phyloP scores from a whole-genome alignment of 2,888 invertebrate species.

The Amblyteles armatorius region DNA sequence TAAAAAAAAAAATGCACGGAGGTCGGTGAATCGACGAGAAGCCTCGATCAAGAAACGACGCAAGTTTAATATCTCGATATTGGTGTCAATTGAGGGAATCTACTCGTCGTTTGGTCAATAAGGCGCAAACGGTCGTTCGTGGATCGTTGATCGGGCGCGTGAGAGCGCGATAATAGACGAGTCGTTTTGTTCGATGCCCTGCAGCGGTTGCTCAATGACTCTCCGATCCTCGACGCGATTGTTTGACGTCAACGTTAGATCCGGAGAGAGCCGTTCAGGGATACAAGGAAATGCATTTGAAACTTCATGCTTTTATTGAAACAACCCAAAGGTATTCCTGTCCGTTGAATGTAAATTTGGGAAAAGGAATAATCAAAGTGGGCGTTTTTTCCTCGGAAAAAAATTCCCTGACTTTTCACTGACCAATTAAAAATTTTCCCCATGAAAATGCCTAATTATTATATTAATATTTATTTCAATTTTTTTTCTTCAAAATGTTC shows the following conservation, averaged over 20 bases:
- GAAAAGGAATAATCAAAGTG: neutral
- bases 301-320: neutral
- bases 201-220: neutral
- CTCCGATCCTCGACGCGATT: neutral
- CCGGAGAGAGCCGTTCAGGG: neutral
- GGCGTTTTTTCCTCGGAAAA: no score
- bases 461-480: no score
- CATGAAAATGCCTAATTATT: no score
- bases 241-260: neutral
- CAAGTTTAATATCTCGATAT: conserved; percentile 25
- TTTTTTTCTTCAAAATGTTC: no score
- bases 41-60: conserved; percentile 15
- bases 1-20: no score
- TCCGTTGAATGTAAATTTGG: conserved; percentile 5
- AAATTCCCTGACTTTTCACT: no score
- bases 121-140: conserved; percentile 17
- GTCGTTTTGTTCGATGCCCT: neutral
- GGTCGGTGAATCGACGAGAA: neutral
- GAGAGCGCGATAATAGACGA: neutral
- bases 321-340: neutral
- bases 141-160: neutral
- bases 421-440: no score
- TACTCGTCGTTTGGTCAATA: conserved; percentile 25
- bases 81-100: conserved; percentile 44
- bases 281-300: neutral